Conservation (phyloP, 2,888 invertebrate genomes). For the Parnassius apollo region DNA sequence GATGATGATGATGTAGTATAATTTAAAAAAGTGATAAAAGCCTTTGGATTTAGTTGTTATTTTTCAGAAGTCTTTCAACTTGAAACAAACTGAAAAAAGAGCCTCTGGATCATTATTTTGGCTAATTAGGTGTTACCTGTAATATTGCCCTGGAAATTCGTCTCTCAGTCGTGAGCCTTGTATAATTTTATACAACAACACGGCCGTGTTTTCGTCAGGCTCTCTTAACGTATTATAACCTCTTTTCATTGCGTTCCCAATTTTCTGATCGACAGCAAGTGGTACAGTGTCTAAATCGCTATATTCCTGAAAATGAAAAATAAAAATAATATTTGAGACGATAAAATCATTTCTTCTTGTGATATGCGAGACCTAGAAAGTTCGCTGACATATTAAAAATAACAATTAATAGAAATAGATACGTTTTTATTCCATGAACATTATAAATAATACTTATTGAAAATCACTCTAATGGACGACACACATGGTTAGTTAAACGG, state of each 20-base stretch:
- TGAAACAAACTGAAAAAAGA: no score
- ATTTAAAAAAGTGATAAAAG: not conserved
- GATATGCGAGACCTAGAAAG: no score
- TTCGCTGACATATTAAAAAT: no score
- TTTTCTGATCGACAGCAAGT: not conserved
- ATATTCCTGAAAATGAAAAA: slow-evolving; percentile 11
- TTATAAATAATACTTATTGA: no score
- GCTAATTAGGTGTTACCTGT: not conserved
- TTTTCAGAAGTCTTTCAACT: no score
- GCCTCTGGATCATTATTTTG: no score
- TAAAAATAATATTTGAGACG: not conserved
- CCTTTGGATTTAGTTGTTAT: no score
- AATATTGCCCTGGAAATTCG: slow-evolving; percentile 6
- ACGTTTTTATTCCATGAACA: no score
- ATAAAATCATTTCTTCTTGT: no score
- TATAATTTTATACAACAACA: slow-evolving; percentile 15
- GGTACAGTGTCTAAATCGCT: slow-evolving; percentile 4
- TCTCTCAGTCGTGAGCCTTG: slow-evolving; percentile 5
- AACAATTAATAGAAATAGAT: no score
- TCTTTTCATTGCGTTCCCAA: not conserved
- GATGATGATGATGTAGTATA: not conserved
- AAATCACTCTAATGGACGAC: no score
- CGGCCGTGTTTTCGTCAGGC: slow-evolving; percentile 2
- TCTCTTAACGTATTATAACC: not conserved
- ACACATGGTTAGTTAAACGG: no score